Evolutionary conservation across 2,797 vertebrate genomes (phyloP).

Genomic region (Limosa lapponica): DNA sequence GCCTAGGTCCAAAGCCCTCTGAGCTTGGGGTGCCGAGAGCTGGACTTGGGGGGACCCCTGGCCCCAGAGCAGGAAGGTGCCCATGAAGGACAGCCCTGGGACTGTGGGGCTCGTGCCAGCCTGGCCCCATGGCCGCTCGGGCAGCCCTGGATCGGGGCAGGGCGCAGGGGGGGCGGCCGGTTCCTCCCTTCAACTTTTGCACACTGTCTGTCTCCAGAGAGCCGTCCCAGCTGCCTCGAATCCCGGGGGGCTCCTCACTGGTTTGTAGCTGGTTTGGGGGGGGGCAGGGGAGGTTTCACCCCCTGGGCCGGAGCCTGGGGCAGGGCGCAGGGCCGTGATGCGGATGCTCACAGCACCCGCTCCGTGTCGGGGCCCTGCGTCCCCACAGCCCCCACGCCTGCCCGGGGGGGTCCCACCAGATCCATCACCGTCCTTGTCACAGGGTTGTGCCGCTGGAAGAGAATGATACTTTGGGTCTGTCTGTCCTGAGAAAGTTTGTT

Average conservation of each 20-base stretch:
- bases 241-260: not conserved
- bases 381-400: rapidly evolving
- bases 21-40: not conserved
- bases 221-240: not conserved
- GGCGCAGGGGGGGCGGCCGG: rapidly evolving
- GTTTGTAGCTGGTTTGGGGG: not conserved
- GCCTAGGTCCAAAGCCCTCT: not conserved
- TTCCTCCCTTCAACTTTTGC: not conserved
- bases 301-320: not conserved
- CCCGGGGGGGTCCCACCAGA: not conserved
- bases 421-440: not conserved
- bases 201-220: not conserved
- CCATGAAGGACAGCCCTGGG: rapidly evolving
- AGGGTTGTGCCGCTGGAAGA: not conserved
- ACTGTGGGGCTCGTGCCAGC: not conserved
- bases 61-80: not conserved
- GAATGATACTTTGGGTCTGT: not conserved
- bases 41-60: rapidly evolving
- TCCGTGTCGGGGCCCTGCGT: not conserved
- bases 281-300: not conserved
- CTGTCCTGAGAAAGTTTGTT: not conserved
- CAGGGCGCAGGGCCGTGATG: not conserved
- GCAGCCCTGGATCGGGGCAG: not conserved
- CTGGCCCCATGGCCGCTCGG: not conserved
- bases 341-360: rapidly evolving